Conservation (phyloP, 2,113 vertebrate species). For the Aegotheles bennettii region DNA sequence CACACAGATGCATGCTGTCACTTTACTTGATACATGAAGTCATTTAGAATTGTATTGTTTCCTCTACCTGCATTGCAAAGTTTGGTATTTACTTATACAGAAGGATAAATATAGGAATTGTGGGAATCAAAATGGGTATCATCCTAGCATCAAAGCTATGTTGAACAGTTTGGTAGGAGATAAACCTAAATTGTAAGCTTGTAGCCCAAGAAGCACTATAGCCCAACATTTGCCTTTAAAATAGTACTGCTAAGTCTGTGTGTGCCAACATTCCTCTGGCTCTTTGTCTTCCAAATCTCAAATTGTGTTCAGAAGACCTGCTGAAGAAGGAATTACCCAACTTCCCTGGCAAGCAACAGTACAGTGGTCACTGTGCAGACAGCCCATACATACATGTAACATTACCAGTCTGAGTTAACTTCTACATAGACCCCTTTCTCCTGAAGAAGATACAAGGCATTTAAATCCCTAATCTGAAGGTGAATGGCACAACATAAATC, state of each 20-base stretch:
- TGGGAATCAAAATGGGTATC: background rate
- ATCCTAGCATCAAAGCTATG: background rate
- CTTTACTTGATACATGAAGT: background rate
- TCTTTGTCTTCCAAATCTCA: background rate
- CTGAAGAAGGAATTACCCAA: background rate
- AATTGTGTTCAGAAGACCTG: background rate
- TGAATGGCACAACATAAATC: background rate
- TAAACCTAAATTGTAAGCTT: background rate
- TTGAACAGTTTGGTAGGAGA: background rate
- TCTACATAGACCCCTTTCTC: background rate
- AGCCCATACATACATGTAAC: accelerated
- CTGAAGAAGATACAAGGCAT: background rate
- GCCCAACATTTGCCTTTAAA: background rate
- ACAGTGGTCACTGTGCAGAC: accelerated
- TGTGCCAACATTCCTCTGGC: background rate
- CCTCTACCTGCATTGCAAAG: background rate
- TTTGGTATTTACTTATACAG: background rate
- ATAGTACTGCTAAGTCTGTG: background rate
- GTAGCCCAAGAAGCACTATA: background rate
- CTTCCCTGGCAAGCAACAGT: background rate
- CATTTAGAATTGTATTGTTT: background rate
- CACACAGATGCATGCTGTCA: accelerated
- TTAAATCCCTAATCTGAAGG: background rate
- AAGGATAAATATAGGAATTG: background rate
- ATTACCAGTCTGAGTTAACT: background rate